Evolutionary conservation across 2,888 invertebrate species (phyloP).

Genomic region (Rosalia funebris): DNA sequence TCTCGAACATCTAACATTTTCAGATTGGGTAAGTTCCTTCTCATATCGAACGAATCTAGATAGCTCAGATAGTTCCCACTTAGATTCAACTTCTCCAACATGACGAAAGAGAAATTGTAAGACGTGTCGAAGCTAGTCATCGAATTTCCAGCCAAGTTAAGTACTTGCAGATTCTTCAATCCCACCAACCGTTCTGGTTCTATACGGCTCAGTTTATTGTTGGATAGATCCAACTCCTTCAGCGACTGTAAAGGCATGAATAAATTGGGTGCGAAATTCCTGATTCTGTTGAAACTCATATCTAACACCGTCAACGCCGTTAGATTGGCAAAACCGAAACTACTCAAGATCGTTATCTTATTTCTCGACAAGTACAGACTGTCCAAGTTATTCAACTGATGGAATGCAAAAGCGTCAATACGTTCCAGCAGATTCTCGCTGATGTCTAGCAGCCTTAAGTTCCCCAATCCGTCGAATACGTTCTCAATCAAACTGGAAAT

Average conservation of each 20-base stretch:
- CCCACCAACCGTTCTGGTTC: conserved; percentile 44
- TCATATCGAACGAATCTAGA: conserved; percentile 43
- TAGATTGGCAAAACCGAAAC: conserved; percentile 44
- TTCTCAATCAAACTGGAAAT: conserved; percentile 43
- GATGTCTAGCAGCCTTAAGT: conserved; percentile 45
- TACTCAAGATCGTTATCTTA: conserved; percentile 38
- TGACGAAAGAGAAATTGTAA: conserved; percentile 42
- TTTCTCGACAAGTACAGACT: conserved; percentile 54
- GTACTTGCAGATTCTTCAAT: conserved; percentile 45
- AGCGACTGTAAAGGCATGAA: conserved; percentile 47
- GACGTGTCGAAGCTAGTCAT: conserved; percentile 46
- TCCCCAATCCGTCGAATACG: conserved; percentile 42
- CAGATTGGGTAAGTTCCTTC: conserved; percentile 39
- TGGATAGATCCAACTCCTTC: conserved; percentile 42
- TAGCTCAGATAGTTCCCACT: conserved; percentile 46
- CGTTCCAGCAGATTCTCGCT: conserved; percentile 45
- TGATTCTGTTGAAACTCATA: conserved; percentile 51
- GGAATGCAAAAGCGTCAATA: conserved; percentile 39
- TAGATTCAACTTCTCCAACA: conserved; percentile 47
- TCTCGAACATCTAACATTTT: conserved; percentile 44
- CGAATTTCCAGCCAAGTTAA: conserved; percentile 56
- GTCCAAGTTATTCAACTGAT: conserved; percentile 34
- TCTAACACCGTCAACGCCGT: conserved; percentile 47
- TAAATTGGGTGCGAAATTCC: conserved; percentile 45
- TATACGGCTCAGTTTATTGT: conserved; percentile 44